phyloP scores from a whole-genome alignment of 1,140 invertebrate species.

The Drosophila dunni region DNA sequence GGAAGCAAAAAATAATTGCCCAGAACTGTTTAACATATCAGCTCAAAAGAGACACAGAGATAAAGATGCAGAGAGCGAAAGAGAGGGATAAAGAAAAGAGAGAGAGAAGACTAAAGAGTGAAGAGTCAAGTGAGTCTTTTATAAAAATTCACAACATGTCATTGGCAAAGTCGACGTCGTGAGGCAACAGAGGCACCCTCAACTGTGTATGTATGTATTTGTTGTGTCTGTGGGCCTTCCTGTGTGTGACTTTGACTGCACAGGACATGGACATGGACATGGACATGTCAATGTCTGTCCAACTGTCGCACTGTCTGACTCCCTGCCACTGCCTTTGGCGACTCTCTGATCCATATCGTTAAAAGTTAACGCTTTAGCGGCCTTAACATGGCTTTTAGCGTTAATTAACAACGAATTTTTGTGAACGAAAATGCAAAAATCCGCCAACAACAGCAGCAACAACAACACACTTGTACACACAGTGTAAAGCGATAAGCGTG shows the following conservation, averaged over 20 bases:
- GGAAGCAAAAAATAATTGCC: conserved; percentile 72
- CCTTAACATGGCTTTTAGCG: conserved; percentile 82
- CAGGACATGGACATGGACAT: conserved; percentile 73
- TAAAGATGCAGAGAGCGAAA: conserved; percentile 1
- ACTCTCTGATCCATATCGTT: conserved; percentile 75
- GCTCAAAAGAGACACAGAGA: conserved; percentile 22
- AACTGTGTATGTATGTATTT: conserved; percentile 26
- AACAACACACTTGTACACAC: conserved; percentile 67
- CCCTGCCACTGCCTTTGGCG: conserved; percentile 25
- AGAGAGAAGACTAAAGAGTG: background rate
- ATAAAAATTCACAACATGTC: conserved; percentile 83
- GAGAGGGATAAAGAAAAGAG: background rate
- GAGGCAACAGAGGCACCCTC: conserved; percentile 63
- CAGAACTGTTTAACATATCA: conserved; percentile 83
- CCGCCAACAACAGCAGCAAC: conserved; percentile 41
- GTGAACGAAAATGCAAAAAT: conserved; percentile 65
- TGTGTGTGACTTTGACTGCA: conserved; percentile 64
- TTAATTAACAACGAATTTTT: conserved; percentile 82
- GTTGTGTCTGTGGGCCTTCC: conserved; percentile 47
- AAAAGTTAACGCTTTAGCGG: conserved; percentile 81
- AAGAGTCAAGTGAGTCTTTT: conserved; percentile 73
- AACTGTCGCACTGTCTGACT: conserved; percentile 14
- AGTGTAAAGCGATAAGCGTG: conserved; percentile 68
- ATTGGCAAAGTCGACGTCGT: conserved; percentile 61
- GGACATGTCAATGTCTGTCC: conserved; percentile 75